Base-by-base conservation (phyloP, 2,113 vertebrate genomes). In the Pelvicachromis taeniatus region DNA sequence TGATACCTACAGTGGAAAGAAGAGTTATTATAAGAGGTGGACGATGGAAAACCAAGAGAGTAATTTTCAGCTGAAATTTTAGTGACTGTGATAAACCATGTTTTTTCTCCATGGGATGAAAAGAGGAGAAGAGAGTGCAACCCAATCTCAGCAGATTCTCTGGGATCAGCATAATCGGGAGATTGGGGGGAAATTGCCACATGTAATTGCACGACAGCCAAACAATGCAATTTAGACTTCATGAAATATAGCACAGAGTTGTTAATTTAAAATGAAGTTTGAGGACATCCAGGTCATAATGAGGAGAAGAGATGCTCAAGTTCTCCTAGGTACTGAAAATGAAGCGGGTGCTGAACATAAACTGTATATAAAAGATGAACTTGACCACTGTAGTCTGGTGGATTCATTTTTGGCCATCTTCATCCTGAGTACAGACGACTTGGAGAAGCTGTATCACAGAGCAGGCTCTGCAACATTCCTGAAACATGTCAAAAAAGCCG, bases 81-180 rank as follows among this genome's bases (percentile, higher is more conserved):
- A 11, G 13, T 42, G 40, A 0, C 38, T 70, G 2, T 52, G 50
- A 19, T n/a, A 45, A 21, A 10, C 21, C 7, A 0, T 45, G 38
- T 70, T 23, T 42, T 42, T 70, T 45, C 13, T 68, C 2, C 38
- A 23, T 42, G 63, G 3, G 0, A 23, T 40, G 61, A 65, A 21
- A 40, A 0, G 6, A 65, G 33, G 11, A 38, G 59, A 11, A 65
- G 12, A 23, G 35, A 23, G 4, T 42, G 21, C 5, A 16, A 48
- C 23, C 40, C 14, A 1, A 29, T 48, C 65, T 19, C 23, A 4
- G 23, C 40, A 11, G 23, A 11, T 45, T 42, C 63, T 70, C 38
- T 26, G 65, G 65, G 21, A 26, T 14, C 40, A 73, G 21, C 40
- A 48, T 4, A 48, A 48, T 0, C 23, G 11, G 40, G 65, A 73